Conservation (phyloP, 1,140 invertebrate genomes). For the Gonioctena quinquepunctata region DNA sequence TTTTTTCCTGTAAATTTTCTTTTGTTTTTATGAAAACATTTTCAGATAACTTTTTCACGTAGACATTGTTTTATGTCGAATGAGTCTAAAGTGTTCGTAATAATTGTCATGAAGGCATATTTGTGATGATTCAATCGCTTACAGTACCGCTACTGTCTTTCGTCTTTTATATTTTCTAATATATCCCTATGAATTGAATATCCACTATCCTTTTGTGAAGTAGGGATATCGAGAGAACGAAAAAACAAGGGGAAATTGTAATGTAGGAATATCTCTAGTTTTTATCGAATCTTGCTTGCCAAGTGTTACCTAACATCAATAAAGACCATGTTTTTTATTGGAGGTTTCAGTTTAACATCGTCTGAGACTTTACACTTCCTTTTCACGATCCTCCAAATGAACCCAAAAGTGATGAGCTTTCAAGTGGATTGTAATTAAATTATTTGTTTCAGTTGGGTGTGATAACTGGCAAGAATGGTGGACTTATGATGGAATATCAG, state of each 20-base stretch:
- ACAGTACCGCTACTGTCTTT: no score
- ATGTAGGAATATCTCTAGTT: constrained; percentile 19
- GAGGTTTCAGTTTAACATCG: constrained; percentile 5
- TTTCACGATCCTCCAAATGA: constrained; percentile 7
- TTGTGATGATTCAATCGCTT: background rate
- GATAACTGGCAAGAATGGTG: constrained; percentile 57
- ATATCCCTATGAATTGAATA: constrained; percentile 31
- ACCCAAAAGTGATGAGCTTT: background rate
- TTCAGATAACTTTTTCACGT: no score
- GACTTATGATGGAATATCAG: constrained; percentile 55
- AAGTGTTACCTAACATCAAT: constrained; percentile 16
- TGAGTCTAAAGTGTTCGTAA: no score
- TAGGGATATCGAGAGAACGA: constrained; percentile 11
- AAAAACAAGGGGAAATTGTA: constrained; percentile 34
- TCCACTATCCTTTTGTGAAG: constrained; percentile 21
- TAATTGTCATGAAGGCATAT: no score
- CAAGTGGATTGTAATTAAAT: background rate
- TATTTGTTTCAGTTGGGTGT: constrained; percentile 52
- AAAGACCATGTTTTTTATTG: constrained; percentile 12
- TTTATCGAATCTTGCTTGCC: background rate
- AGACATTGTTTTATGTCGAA: no score
- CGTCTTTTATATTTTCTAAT: constrained; percentile 20
- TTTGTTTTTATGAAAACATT: no score
- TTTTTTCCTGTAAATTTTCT: no score
- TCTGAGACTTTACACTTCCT: background rate